These are phyloP conservation scores for Oscheius sp. DNA, from an alignment of 2,888 invertebrate species.

Conservation along the genomic window DNA sequence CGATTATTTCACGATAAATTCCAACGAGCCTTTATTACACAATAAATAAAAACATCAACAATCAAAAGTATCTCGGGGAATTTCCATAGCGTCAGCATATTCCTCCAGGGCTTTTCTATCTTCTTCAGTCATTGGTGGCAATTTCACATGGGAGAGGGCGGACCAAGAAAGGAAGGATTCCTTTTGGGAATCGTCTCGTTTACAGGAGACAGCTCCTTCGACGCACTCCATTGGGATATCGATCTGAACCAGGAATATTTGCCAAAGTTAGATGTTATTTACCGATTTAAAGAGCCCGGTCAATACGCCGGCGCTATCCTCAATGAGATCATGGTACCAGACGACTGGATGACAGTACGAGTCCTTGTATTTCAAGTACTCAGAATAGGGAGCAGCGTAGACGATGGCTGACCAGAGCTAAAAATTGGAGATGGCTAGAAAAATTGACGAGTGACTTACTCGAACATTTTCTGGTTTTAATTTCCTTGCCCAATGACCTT, in stretches of 20 bases:
- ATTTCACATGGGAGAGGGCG: constrained; percentile 15
- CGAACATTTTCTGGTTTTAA: constrained; percentile 8
- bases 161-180: constrained; percentile 16
- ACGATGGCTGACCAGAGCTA: constrained; percentile 31
- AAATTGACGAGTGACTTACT: constrained; percentile 15
- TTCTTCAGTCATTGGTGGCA: constrained; percentile 19
- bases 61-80: constrained; percentile 26
- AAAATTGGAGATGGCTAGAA: background rate
- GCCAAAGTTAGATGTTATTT: background rate
- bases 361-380: no score
- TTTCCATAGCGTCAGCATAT: constrained; percentile 12
- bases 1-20: background rate
- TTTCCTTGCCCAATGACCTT: constrained; percentile 1
- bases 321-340: constrained; percentile 29
- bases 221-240: constrained; percentile 25
- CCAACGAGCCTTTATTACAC: no score
- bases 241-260: background rate
- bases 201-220: constrained; percentile 24
- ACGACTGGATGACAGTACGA: constrained; percentile 32
- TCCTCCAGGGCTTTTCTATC: background rate
- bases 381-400: constrained; percentile 38
- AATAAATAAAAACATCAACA: background rate
- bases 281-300: constrained; percentile 15
- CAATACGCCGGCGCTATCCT: background rate
- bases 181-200: constrained; percentile 28